These are phyloP conservation scores for Connochaetes taurinus DNA, from an alignment of 2,113 vertebrate genomes.

Conservation along the genomic window DNA sequence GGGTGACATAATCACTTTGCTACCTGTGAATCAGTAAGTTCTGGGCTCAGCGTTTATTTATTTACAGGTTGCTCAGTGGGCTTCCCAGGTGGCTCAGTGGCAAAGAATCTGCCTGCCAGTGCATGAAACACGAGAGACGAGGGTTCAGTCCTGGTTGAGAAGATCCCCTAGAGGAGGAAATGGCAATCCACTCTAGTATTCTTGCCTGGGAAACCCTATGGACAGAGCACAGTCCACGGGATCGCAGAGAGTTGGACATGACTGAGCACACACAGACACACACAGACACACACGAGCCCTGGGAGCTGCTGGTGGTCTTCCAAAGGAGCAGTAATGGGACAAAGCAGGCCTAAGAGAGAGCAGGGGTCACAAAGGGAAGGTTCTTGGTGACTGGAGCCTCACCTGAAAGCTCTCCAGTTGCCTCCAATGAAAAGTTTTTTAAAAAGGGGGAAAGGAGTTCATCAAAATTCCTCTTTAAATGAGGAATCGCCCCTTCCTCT, in stretches of 20 bases:
- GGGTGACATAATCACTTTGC: rapidly evolving
- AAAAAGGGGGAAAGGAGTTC: not conserved
- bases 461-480: not conserved
- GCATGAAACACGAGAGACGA: not conserved
- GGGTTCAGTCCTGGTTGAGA: not conserved
- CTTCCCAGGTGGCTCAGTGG: not conserved
- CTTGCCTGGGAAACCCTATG: not conserved
- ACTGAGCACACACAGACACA: not conserved
- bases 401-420: rapidly evolving
- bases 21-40: not conserved
- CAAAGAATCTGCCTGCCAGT: not conserved
- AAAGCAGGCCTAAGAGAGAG: not conserved
- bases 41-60: not conserved
- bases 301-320: rapidly evolving
- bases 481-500: not conserved
- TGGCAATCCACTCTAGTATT: not conserved
- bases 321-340: rapidly evolving
- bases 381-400: not conserved
- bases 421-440: not conserved
- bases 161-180: not conserved
- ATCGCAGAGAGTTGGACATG: not conserved
- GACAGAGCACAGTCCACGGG: not conserved
- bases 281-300: too few relatives aligned
- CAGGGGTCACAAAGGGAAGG: rapidly evolving
- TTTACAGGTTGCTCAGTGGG: not conserved